A percentile compares a stretch with the other conserved stretches of the same genome.
phyloP scores from a whole-genome alignment of 2,113 vertebrate genomes.

The Cathartes aura region DNA sequence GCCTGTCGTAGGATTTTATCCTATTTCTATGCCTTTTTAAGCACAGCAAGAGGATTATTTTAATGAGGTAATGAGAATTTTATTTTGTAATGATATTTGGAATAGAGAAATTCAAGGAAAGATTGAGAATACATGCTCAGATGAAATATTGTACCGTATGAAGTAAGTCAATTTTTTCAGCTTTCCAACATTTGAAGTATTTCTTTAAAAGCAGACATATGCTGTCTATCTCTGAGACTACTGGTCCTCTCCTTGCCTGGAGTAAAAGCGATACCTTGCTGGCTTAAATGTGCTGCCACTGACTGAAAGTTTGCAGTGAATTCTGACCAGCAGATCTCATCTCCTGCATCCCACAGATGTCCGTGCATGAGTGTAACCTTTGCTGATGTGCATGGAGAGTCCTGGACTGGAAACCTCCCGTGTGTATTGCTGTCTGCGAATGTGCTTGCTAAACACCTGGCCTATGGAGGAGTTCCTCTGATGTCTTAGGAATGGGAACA shows the following conservation, averaged over 20 bases:
- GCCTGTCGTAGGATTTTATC: not conserved
- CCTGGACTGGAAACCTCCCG: not conserved
- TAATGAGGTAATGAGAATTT: not conserved
- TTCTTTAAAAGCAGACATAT: not conserved
- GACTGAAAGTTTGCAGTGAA: not conserved
- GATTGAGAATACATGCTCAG: not conserved
- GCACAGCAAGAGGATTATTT: not conserved
- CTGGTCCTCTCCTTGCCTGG: not conserved
- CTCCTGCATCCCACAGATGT: rapidly evolving
- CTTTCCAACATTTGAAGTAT: not conserved
- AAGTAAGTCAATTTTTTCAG: not conserved
- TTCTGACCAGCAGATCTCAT: not conserved
- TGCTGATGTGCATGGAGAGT: not conserved
- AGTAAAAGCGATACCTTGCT: not conserved
- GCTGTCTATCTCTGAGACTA: not conserved
- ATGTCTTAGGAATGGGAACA: not conserved
- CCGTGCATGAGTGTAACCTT: not conserved
- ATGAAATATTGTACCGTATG: not conserved
- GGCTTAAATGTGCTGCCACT: not conserved
- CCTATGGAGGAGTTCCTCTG: not conserved
- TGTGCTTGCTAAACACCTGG: not conserved
- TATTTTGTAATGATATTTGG: not conserved
- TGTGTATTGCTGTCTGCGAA: not conserved
- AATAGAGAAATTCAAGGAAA: not conserved
- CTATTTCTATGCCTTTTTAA: not conserved